These are phyloP conservation scores for Drosophila suzukii DNA, from an alignment of 1,140 invertebrate species.

Conservation along the genomic window DNA sequence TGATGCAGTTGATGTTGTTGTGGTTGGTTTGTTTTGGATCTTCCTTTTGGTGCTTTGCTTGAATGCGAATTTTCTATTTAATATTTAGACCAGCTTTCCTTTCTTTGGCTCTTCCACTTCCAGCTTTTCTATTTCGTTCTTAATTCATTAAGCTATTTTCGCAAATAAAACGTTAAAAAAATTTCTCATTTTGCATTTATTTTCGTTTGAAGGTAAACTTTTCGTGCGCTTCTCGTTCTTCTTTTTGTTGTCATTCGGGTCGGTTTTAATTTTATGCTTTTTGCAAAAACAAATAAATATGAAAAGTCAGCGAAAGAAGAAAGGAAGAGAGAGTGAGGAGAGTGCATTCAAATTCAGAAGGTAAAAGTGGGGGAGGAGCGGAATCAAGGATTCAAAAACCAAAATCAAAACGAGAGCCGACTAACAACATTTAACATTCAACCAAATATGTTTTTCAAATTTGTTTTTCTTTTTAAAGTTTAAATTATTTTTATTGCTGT, in stretches of 20 bases:
- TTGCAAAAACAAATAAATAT: constrained; percentile 30
- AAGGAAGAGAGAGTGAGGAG: background rate
- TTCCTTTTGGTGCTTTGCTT: constrained; percentile 46
- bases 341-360: constrained; percentile 59
- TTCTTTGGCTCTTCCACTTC: constrained; percentile 24
- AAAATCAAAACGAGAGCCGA: constrained; percentile 43
- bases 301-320: constrained; percentile 21
- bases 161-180: constrained; percentile 26
- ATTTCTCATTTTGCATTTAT: constrained; percentile 37
- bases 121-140: constrained; percentile 43
- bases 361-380: constrained; percentile 2
- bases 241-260: constrained; percentile 64
- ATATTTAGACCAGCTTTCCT: constrained; percentile 23
- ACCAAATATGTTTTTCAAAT: constrained; percentile 31
- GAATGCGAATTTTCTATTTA: constrained; percentile 38
- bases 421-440: constrained; percentile 50
- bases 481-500: constrained; percentile 25
- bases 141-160: constrained; percentile 42
- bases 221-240: background rate
- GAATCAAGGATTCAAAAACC: constrained; percentile 31
- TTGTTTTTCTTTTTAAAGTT: constrained; percentile 4
- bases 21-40: constrained; percentile 49
- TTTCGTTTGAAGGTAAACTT: constrained; percentile 26
- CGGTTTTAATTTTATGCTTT: constrained; percentile 50
- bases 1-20: constrained; percentile 68